A percentile compares a stretch with the other conserved stretches of the same genome.
Conservation (phyloP, 1,140 invertebrate species). For the Drosophila carrolli region DNA sequence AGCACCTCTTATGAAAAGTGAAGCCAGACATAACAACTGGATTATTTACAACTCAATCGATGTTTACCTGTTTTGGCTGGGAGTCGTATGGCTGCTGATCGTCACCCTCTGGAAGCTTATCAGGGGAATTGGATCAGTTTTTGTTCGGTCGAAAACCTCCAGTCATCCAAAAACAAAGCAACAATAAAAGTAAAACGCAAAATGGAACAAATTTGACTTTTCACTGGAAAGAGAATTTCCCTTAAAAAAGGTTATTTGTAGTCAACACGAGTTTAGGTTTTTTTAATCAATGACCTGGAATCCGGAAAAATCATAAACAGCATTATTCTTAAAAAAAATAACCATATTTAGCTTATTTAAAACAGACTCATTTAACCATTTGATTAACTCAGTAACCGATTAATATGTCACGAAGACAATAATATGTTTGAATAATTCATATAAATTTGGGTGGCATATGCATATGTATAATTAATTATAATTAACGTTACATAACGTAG, state of each 20-base stretch:
- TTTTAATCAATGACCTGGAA: too few species aligned
- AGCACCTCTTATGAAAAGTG: constrained; percentile 81
- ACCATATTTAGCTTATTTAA: too few species aligned
- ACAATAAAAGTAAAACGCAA: constrained; percentile 32
- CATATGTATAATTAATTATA: background rate
- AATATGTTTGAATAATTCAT: background rate
- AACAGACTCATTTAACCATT: too few species aligned
- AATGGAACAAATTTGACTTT: constrained; percentile 3
- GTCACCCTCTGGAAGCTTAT: constrained; percentile 16
- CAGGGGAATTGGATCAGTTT: constrained; percentile 4
- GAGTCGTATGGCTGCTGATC: constrained; percentile 12
- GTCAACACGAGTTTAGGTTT: too few species aligned
- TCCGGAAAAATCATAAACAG: too few species aligned
- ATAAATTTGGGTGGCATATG: background rate
- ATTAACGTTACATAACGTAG: background rate
- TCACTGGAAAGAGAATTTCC: too few species aligned
- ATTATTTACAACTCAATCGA: constrained; percentile 88
- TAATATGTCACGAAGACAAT: background rate
- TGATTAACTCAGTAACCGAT: background rate
- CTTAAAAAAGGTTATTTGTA: too few species aligned
- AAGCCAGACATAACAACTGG: constrained; percentile 86
- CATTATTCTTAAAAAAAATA: too few species aligned
- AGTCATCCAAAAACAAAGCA: constrained; percentile 34
- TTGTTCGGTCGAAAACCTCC: background rate
- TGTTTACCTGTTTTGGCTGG: constrained; percentile 84